phyloP scores from a whole-genome alignment of 2,113 vertebrate genomes.

The Nothobranchius furzeri region DNA sequence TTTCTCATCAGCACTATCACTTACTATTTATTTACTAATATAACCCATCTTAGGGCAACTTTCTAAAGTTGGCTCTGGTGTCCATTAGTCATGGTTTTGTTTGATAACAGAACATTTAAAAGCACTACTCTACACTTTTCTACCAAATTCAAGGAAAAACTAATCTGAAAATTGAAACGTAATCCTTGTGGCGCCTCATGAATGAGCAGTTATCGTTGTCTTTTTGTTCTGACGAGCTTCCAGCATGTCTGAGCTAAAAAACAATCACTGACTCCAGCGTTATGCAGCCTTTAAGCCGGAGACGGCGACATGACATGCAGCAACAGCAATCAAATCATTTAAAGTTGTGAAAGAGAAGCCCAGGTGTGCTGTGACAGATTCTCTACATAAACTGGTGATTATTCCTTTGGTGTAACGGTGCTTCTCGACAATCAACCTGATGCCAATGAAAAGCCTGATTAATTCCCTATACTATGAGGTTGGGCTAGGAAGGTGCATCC shows the following conservation, averaged over 20 bases:
- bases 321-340: not conserved
- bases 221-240: conserved; percentile 26
- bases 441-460: too few relatives aligned
- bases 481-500: too few relatives aligned
- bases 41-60: not conserved
- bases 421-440: too few relatives aligned
- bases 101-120: conserved; percentile 6
- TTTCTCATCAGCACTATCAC: not conserved
- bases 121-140: conserved; percentile 48
- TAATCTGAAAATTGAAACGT: conserved; percentile 62
- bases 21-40: not conserved
- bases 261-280: not conserved
- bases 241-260: conserved; percentile 39
- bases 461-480: too few relatives aligned
- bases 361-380: not conserved
- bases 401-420: too few relatives aligned
- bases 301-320: too few relatives aligned
- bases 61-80: too few relatives aligned
- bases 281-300: not conserved
- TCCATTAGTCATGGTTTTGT: too few relatives aligned
- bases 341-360: not conserved
- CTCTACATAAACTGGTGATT: not conserved
- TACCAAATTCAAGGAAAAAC: conserved; percentile 29
- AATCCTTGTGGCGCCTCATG: conserved; percentile 67
- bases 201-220: conserved; percentile 55